These are phyloP conservation scores for Alces alces DNA, from an alignment of 2,113 vertebrate species.

Conservation along the genomic window DNA sequence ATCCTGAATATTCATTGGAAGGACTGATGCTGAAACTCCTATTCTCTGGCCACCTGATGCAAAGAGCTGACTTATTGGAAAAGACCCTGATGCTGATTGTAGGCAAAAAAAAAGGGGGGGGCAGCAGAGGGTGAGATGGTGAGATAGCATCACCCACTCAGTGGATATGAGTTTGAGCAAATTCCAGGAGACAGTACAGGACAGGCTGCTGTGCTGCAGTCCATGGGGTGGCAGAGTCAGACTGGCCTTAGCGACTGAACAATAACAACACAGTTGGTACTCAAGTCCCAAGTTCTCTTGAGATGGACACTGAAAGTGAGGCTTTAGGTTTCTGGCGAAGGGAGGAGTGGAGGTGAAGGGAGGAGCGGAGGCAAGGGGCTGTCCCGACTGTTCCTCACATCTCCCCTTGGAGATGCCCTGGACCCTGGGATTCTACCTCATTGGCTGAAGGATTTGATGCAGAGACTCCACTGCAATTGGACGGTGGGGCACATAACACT, in stretches of 20 bases:
- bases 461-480: not conserved
- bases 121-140: not conserved
- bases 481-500: no score
- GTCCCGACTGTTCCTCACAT: not conserved
- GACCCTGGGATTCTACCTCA: not conserved
- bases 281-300: not conserved
- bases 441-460: not conserved
- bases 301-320: not conserved
- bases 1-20: not conserved
- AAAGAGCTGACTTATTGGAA: not conserved
- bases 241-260: not conserved
- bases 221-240: not conserved
- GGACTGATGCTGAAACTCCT: not conserved
- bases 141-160: not conserved
- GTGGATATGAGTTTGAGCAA: not conserved
- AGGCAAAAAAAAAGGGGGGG: not conserved
- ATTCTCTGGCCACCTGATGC: not conserved
- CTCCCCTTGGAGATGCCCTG: not conserved
- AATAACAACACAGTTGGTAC: not conserved
- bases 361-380: accelerated
- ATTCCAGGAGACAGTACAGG: not conserved
- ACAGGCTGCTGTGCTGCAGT: not conserved
- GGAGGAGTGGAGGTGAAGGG: not conserved
- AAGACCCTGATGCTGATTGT: not conserved
- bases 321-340: not conserved